Evolutionary conservation across 2,113 vertebrate species (phyloP).

Genomic region (Smithornis capensis): DNA sequence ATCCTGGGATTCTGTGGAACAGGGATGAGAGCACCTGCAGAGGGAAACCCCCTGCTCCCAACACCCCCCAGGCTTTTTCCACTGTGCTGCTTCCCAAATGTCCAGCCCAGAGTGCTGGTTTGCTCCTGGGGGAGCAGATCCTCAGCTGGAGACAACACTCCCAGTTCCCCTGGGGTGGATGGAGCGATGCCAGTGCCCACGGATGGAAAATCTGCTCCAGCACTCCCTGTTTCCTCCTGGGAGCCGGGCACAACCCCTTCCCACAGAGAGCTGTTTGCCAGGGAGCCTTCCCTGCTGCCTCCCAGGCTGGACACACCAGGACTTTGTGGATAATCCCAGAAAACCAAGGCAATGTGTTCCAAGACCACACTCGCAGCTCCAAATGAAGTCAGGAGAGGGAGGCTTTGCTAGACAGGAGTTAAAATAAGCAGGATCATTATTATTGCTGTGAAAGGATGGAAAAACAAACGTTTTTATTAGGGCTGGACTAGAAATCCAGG

Average conservation of each 20-base stretch:
- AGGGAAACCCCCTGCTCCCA: background rate
- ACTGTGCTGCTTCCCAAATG: background rate
- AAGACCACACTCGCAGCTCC: background rate
- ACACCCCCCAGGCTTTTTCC: background rate
- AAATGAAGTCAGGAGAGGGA: background rate
- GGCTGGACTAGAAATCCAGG: background rate
- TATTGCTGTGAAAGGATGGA: background rate
- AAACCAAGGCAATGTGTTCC: background rate
- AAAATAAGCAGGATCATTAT: background rate
- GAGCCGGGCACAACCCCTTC: background rate
- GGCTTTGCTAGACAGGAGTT: background rate
- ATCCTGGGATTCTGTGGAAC: background rate
- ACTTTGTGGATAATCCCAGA: background rate
- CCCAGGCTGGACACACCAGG: background rate
- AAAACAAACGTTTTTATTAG: background rate
- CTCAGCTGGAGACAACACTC: background rate
- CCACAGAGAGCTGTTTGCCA: background rate
- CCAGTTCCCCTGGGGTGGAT: background rate
- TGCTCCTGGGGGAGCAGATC: background rate
- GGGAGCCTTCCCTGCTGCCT: background rate
- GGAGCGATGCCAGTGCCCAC: background rate
- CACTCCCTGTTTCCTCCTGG: background rate
- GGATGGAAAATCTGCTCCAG: background rate
- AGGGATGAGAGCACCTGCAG: background rate
- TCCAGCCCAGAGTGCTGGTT: fast-evolving